phyloP scores from a whole-genome alignment of 2,888 invertebrate species.

The Agrypnus murinus region DNA sequence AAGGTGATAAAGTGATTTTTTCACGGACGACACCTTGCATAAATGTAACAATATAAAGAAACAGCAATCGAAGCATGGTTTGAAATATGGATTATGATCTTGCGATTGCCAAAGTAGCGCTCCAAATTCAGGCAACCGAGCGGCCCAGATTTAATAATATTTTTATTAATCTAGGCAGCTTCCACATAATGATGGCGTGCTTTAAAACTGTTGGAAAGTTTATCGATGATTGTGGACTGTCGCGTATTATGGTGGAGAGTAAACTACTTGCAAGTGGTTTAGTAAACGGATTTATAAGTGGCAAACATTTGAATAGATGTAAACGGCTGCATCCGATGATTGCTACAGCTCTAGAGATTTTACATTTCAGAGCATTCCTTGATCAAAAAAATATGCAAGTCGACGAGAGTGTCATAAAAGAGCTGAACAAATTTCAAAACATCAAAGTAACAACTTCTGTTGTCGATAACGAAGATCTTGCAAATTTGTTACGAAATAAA shows the following conservation, averaged over 20 bases:
- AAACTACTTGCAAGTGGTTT: conserved; percentile 59
- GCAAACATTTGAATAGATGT: conserved; percentile 58
- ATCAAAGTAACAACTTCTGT: background rate
- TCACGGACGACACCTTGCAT: too few relatives aligned
- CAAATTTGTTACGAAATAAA: background rate
- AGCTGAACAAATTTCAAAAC: background rate
- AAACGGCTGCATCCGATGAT: conserved; percentile 54
- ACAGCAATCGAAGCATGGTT: too few relatives aligned
- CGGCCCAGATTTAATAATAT: conserved; percentile 60
- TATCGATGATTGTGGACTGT: conserved; percentile 54
- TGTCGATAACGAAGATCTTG: conserved; percentile 2
- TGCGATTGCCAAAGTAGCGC: conserved; percentile 60
- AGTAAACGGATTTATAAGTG: conserved; percentile 55
- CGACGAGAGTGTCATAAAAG: background rate
- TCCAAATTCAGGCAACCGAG: conserved; percentile 59
- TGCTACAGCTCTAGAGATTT: conserved; percentile 52
- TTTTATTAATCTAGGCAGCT: conserved; percentile 63
- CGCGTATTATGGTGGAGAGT: conserved; percentile 55
- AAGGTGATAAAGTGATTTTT: too few relatives aligned
- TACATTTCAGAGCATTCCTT: conserved; percentile 45
- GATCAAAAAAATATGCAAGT: background rate
- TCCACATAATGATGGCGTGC: conserved; percentile 60
- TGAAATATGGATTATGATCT: too few relatives aligned
- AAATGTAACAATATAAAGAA: too few relatives aligned
- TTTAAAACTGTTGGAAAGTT: conserved; percentile 60